Conservation (phyloP, 2,113 vertebrate species). For the Lota lota region DNA sequence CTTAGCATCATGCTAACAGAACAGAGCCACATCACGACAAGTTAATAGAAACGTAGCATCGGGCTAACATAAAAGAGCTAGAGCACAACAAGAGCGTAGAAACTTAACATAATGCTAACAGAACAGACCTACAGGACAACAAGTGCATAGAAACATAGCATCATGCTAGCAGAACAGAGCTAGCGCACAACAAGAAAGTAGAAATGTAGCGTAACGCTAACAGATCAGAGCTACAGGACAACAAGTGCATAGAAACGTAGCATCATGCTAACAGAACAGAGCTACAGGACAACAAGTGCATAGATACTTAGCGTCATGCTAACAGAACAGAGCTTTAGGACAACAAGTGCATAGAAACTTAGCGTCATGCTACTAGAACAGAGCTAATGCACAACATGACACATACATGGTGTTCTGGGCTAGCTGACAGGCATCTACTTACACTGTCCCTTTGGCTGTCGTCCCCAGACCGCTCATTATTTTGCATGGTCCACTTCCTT, state of each 20-base stretch:
- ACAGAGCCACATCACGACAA: background rate
- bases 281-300: no score
- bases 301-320: background rate
- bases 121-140: background rate
- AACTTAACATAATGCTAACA: conserved; percentile 6
- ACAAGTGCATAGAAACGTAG: background rate
- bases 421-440: conserved; percentile 27
- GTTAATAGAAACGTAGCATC: background rate
- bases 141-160: background rate
- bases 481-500: conserved; percentile 63
- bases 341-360: background rate
- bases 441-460: conserved; percentile 57
- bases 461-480: conserved; percentile 58
- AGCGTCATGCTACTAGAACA: conserved; percentile 13
- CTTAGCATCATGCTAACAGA: conserved; percentile 16
- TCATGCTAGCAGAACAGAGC: conserved; percentile 14
- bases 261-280: conserved; percentile 17
- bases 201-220: conserved; percentile 3
- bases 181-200: no score
- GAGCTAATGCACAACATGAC: background rate
- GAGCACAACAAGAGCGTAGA: no score
- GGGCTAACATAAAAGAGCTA: no score
- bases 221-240: background rate
- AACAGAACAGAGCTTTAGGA: conserved; percentile 6
- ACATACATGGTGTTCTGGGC: background rate